Base-by-base conservation (phyloP, 1,140 invertebrate species). In the Drosophila burlai region DNA sequence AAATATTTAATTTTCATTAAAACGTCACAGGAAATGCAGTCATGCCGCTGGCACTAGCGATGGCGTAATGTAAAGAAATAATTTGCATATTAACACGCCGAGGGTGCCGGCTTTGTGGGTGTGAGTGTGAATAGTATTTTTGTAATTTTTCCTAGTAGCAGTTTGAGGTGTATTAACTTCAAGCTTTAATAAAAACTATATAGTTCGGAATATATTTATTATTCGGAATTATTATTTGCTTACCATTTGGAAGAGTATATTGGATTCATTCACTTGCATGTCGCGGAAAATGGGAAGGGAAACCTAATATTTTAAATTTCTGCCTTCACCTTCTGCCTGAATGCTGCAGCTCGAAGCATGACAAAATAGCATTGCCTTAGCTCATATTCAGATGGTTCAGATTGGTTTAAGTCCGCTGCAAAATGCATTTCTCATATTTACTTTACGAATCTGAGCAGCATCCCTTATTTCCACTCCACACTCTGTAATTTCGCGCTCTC, bases 1-100 rank as follows among this genome's bases (percentile, higher is more conserved):
- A 77, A 76, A 83, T 83, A 84, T 83, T 83, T 84, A 76, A 84
- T 80, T 83, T 84, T 83, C 76, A 83, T 83, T 84, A 83, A 84
- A 80, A 26, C 9, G 73, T 67, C 49, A 24, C 10, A 21, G 36
- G 38, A 54, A 43, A 31, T 66, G 58, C 34, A 38, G 34, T 31
- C 26, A 34, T 47, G 63, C 67, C 52, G 42, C 38, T 34, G 78
- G 72, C 74, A 65, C 52, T 75, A 10, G 34, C 9, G 40, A 59
- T 45, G 64, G 59, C 60, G 34, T 60, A 62, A 60, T 62, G 58
- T 69, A 67, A 60, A 71, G 57, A 71, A 66, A 81, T 78, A 74
- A 85, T 85, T 85, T 85, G 74, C 82, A 85, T 85, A 84, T 81
- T 71, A 38, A 62, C 38, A 40, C 18, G 24, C 21, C 21, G 1